phyloP scores from a whole-genome alignment of 2,113 vertebrate species.

The Galbula dea region DNA sequence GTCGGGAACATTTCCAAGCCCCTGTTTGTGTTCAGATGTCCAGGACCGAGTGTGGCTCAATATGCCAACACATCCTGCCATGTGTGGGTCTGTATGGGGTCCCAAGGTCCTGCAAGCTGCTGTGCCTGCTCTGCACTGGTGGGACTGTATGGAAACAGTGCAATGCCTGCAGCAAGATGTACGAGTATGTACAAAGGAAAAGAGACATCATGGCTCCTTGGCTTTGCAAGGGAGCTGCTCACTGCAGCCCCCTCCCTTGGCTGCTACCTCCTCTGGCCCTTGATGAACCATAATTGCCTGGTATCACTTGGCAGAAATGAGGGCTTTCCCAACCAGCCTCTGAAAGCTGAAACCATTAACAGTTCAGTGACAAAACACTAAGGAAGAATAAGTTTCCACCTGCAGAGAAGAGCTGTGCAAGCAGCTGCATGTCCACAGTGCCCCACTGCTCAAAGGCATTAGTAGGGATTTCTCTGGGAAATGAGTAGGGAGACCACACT shows the following conservation, averaged over 20 bases:
- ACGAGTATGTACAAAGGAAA: fast-evolving
- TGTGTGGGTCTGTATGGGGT: fast-evolving
- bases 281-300: background rate
- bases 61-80: fast-evolving
- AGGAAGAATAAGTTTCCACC: background rate
- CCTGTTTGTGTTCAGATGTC: fast-evolving
- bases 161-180: background rate
- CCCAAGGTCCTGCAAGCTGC: background rate
- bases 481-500: background rate
- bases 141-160: background rate
- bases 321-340: background rate
- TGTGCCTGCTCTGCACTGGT: background rate
- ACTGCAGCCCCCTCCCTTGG: background rate
- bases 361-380: background rate
- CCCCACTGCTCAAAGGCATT: background rate
- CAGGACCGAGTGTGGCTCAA: fast-evolving
- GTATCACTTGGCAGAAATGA: background rate
- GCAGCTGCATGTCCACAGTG: fast-evolving
- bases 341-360: background rate
- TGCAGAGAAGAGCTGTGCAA: background rate
- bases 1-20: fast-evolving
- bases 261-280: too few species aligned
- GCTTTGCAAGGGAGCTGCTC: background rate
- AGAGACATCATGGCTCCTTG: fast-evolving
- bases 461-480: background rate